These are phyloP conservation scores for Scaptomyza graminum DNA, from an alignment of 1,140 invertebrate species.

Conservation along the genomic window DNA sequence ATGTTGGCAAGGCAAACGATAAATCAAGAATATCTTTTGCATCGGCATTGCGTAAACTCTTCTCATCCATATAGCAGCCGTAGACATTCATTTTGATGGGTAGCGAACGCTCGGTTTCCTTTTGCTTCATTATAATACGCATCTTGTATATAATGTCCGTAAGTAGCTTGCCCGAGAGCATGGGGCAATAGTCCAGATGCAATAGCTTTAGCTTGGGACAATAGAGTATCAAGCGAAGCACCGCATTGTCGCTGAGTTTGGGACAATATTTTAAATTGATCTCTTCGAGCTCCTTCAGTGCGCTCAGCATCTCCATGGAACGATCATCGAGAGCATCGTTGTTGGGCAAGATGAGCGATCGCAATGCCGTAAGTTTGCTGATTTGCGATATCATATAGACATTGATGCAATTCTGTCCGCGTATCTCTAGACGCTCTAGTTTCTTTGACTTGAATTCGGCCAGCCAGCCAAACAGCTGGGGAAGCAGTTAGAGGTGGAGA, in stretches of 20 bases:
- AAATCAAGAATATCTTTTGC: constrained; percentile 43
- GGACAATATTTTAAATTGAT: constrained; percentile 17
- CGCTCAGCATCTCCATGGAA: constrained; percentile 2
- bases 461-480: constrained; percentile 26
- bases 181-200: background rate
- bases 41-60: background rate
- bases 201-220: constrained; percentile 40
- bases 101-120: constrained; percentile 24
- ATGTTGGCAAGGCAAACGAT: background rate
- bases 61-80: background rate
- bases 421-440: constrained; percentile 39
- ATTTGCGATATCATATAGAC: background rate
- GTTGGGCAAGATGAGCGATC: constrained; percentile 7
- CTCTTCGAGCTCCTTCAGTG: constrained; percentile 27
- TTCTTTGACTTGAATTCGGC: constrained; percentile 18
- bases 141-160: constrained; percentile 27
- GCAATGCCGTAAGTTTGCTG: constrained; percentile 21
- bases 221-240: constrained; percentile 27
- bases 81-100: constrained; percentile 32
- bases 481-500: too few species aligned
- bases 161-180: constrained; percentile 18
- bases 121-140: constrained; percentile 12
- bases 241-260: constrained; percentile 2
- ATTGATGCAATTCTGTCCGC: background rate
- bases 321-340: background rate